phyloP scores from a whole-genome alignment of 2,888 invertebrate genomes.

The Leptogaster cylindrica region DNA sequence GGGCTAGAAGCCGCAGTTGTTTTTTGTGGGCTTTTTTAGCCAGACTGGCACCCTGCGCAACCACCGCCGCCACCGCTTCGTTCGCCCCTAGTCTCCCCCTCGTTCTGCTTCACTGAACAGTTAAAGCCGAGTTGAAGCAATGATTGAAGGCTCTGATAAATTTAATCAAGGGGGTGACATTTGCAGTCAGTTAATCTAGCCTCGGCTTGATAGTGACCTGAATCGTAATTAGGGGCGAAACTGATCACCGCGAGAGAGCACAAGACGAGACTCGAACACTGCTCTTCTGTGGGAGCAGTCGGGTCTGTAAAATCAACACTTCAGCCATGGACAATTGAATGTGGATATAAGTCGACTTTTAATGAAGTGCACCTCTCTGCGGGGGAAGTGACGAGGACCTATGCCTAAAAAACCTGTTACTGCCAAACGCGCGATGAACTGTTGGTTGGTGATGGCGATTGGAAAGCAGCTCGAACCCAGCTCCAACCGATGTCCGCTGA shows the following conservation, averaged over 20 bases:
- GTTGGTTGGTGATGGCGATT: too few species aligned
- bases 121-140: not conserved
- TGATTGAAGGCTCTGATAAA: conserved; percentile 40
- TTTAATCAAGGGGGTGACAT: conserved; percentile 40
- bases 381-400: too few species aligned
- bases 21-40: conserved; percentile 9
- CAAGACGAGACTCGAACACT: too few species aligned
- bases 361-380: too few species aligned
- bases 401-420: too few species aligned
- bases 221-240: conserved; percentile 36
- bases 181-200: conserved; percentile 40
- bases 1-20: conserved; percentile 12
- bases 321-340: too few species aligned
- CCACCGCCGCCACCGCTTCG: not conserved
- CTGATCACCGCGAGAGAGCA: not conserved
- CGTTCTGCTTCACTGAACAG: not conserved
- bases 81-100: not conserved
- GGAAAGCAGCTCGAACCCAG: too few species aligned
- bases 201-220: conserved; percentile 24
- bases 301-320: not conserved
- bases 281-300: too few species aligned
- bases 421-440: too few species aligned
- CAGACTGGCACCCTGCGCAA: not conserved
- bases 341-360: too few species aligned
- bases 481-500: too few species aligned